phyloP scores from a whole-genome alignment of 2,113 vertebrate genomes.

The Rhipidura dahli region DNA sequence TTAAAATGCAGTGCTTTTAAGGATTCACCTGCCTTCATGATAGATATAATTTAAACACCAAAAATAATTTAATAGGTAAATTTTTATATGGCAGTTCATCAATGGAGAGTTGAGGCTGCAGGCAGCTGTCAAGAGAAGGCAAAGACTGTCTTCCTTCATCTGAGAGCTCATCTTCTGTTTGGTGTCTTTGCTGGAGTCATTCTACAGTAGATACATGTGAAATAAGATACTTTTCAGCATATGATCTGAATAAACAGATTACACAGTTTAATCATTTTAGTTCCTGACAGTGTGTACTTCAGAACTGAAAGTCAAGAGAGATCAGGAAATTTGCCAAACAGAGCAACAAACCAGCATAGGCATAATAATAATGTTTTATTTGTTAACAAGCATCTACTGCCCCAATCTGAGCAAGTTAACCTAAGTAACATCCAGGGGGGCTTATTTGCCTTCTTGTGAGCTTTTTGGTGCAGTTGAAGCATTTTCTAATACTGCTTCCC shows the following conservation, averaged over 20 bases:
- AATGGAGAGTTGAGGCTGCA: background rate
- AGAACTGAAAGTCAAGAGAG: background rate
- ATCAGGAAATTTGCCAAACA: background rate
- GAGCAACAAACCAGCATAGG: background rate
- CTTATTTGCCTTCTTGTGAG: background rate
- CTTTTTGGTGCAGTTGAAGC: background rate
- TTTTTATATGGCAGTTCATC: background rate
- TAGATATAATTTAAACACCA: background rate
- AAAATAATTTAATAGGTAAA: background rate
- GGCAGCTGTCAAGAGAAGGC: background rate
- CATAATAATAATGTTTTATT: background rate
- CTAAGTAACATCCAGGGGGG: background rate
- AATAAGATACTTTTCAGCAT: background rate
- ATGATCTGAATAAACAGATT: constrained; percentile 1
- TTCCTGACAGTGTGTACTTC: background rate
- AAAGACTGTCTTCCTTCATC: background rate
- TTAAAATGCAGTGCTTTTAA: background rate
- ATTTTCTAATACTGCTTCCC: background rate
- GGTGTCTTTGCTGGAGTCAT: background rate
- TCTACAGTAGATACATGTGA: background rate
- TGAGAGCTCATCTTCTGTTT: background rate
- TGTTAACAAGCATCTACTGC: background rate
- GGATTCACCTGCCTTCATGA: background rate
- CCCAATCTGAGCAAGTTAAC: background rate
- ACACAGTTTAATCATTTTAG: background rate